Conservation (phyloP, 2,113 vertebrate genomes). For the Centropus bengalensis region DNA sequence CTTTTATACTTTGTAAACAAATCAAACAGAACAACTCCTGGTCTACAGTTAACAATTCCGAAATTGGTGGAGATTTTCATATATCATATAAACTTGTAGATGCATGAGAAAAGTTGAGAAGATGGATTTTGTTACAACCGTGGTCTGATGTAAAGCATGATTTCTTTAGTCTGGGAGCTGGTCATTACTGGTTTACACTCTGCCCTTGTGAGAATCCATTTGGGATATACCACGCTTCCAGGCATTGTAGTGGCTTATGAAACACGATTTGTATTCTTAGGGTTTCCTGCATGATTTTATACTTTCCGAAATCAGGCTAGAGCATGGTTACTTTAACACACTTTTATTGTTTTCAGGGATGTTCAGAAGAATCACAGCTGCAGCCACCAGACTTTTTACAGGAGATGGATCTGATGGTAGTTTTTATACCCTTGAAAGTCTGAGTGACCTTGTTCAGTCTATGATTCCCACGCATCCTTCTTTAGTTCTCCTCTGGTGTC, state of each 20-base stretch:
- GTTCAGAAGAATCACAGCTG: slow-evolving; percentile 95
- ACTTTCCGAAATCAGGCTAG: neutral
- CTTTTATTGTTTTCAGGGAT: slow-evolving; percentile 80
- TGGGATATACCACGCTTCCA: neutral
- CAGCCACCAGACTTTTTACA: slow-evolving; percentile 89
- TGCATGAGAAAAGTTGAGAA: neutral
- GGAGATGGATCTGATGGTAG: slow-evolving; percentile 76
- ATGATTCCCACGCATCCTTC: slow-evolving; percentile 95
- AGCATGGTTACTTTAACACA: neutral
- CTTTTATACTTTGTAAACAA: neutral
- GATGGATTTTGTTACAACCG: neutral
- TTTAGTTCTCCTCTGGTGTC: slow-evolving; percentile 97
- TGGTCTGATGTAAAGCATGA: neutral
- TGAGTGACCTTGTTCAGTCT: slow-evolving; percentile 86
- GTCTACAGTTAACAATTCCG: neutral
- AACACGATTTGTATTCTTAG: neutral
- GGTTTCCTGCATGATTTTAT: neutral
- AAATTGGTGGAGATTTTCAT: neutral
- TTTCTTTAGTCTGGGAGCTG: neutral
- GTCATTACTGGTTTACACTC: neutral
- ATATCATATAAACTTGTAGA: neutral
- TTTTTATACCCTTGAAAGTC: slow-evolving; percentile 88
- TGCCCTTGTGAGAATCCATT: neutral
- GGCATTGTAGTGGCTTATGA: neutral
- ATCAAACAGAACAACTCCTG: neutral